These are phyloP conservation scores for Xerus inauris DNA, from an alignment of 2,113 vertebrate species.

Conservation along the genomic window DNA sequence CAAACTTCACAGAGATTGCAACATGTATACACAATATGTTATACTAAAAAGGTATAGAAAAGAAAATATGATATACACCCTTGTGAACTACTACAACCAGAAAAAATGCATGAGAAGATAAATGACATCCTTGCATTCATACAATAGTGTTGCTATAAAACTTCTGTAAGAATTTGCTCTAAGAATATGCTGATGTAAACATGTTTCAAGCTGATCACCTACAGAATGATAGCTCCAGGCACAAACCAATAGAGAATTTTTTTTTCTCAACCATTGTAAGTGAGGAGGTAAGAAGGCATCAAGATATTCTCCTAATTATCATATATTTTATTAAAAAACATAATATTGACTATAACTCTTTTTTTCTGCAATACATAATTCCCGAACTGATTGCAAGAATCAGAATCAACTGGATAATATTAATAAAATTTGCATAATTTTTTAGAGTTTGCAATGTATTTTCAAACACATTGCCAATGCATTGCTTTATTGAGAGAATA, in stretches of 20 bases:
- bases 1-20: not conserved
- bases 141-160: not conserved
- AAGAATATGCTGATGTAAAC: constrained; percentile 60
- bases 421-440: not conserved
- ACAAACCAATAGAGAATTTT: not conserved
- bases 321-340: constrained; percentile 6
- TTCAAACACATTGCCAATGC: no score
- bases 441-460: no score
- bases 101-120: not conserved
- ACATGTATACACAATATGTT: constrained; percentile 25
- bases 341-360: not conserved
- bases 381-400: not conserved
- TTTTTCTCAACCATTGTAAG: constrained; percentile 21
- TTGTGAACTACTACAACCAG: not conserved
- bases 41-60: constrained; percentile 62
- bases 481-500: not conserved
- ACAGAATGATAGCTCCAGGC: constrained; percentile 52
- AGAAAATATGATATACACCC: constrained; percentile 17
- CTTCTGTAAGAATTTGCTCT: constrained; percentile 1
- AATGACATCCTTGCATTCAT: constrained; percentile 22
- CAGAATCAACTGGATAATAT: not conserved
- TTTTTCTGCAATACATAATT: not conserved
- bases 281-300: not conserved
- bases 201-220: constrained; percentile 64
- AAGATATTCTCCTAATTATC: not conserved